Evolutionary conservation across 2,888 invertebrate genomes (phyloP).

Genomic region (Hetaerina titia): DNA sequence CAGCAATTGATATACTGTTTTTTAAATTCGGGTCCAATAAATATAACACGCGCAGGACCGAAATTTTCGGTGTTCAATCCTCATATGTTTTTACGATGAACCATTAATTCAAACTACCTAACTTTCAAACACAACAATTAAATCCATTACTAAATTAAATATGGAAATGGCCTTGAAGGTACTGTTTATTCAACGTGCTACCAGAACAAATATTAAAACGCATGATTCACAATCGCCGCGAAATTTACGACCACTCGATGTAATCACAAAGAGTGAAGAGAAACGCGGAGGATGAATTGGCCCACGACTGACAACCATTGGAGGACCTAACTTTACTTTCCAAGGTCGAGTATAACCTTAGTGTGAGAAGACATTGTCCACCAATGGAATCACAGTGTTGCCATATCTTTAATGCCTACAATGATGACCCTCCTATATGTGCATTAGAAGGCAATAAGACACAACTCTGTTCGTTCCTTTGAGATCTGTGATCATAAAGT

Average conservation of each 20-base stretch:
- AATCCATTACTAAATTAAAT: not conserved
- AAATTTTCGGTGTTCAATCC: too few species aligned
- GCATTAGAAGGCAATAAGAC: too few species aligned
- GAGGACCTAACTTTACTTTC: not conserved
- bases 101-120: not conserved
- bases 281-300: not conserved
- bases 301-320: not conserved
- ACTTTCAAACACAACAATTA: not conserved
- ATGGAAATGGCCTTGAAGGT: not conserved
- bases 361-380: constrained; percentile 14
- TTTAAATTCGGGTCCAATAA: too few species aligned
- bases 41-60: too few species aligned
- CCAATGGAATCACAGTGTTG: not conserved
- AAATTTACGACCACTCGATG: not conserved
- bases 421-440: too few species aligned
- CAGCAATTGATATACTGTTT: too few species aligned
- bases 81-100: not conserved
- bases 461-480: too few species aligned
- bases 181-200: not conserved
- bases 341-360: not conserved
- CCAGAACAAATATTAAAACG: not conserved
- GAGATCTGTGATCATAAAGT: too few species aligned
- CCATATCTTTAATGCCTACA: not conserved
- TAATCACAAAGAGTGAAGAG: not conserved
- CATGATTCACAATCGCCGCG: not conserved